Conservation (phyloP, 2,113 vertebrate species). For the Hydrochoerus hydrochaeris region DNA sequence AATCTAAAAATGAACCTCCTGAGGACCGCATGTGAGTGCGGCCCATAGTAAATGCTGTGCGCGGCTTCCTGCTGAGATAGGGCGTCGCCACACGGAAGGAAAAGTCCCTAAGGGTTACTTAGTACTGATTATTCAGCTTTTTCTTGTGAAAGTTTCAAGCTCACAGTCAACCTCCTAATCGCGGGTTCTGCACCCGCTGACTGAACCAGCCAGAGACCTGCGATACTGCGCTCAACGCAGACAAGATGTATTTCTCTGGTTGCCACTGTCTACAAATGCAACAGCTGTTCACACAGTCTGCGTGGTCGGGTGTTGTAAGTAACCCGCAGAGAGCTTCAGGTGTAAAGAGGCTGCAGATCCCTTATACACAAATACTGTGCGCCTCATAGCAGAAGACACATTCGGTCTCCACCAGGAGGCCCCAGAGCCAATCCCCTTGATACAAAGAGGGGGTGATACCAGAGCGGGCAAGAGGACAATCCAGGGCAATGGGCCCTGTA, state of each 20-base stretch:
- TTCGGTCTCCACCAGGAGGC: no score
- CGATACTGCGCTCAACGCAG: neutral
- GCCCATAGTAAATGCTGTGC: neutral
- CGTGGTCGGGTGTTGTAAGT: no score
- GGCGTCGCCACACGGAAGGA: neutral
- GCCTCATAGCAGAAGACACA: no score
- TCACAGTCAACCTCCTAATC: neutral
- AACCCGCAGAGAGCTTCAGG: neutral
- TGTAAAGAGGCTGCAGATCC: rapidly evolving
- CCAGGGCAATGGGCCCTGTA: neutral
- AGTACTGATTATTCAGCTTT: neutral
- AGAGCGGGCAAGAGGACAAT: neutral
- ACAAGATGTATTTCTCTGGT: neutral
- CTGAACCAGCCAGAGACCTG: neutral
- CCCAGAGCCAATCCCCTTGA: neutral
- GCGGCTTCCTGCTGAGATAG: neutral
- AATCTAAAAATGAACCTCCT: neutral
- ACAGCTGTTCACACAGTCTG: no score
- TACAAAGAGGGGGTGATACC: neutral
- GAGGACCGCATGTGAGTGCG: no score
- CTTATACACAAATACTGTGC: neutral
- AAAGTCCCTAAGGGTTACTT: neutral
- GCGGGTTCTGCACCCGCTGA: neutral
- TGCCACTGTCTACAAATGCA: neutral
- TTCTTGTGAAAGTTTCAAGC: neutral